Evolutionary conservation across 2,113 vertebrate species (phyloP), one percentile per base, ranked within the genome.

Genomic region (Dasypus novemcinctus): DNA sequence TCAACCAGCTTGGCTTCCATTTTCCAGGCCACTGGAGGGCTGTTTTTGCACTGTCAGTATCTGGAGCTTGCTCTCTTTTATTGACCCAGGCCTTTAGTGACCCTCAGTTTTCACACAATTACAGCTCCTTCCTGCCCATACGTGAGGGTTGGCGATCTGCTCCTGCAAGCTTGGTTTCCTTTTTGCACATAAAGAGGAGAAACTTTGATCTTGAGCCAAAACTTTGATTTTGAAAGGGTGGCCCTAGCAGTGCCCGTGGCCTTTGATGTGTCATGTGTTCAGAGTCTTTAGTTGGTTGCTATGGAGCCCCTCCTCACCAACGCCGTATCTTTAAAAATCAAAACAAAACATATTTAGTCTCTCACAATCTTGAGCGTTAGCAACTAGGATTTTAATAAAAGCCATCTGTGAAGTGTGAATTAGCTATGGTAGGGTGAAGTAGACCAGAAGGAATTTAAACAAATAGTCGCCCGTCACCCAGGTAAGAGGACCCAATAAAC

Each of bases 191-290:
- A 38, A 93, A 93, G 59, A 90, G 61, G 83, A 10, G 25, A 23
- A 63, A 81, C 87, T 96, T 95, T 95, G 92, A 92, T 97, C 92
- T 91, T 90, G 75, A 87, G 93, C 87, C 21, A 31, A 31, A 71
- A 87, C 84, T 95, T 95, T 95, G 90, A 90, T 97, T 90, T 93
- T 87, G 80, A 90, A 95, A 82, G 93, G 74, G 66, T 95, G 49
- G 7, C 79, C 49, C 74, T 82, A 10, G 69, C 41, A 15, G 88
- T 23, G 10, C 59, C 69, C 18, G 2, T 81, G 87, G n/a, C 80
- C 76, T 97, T 96, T 92, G 36, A 94, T 94, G 49, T 78, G 93
- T 87, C 92, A 72, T 36, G 27, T 75, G 76, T 78, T 90, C 33
- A 46, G 27, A 83, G 80, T 81, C 71, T 63, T 69, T 75, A 29